A percentile compares a stretch with the other conserved stretches of the same genome.
These are phyloP conservation scores for Cnemophilus loriae DNA, from an alignment of 2,113 vertebrate genomes.

Conservation along the genomic window DNA sequence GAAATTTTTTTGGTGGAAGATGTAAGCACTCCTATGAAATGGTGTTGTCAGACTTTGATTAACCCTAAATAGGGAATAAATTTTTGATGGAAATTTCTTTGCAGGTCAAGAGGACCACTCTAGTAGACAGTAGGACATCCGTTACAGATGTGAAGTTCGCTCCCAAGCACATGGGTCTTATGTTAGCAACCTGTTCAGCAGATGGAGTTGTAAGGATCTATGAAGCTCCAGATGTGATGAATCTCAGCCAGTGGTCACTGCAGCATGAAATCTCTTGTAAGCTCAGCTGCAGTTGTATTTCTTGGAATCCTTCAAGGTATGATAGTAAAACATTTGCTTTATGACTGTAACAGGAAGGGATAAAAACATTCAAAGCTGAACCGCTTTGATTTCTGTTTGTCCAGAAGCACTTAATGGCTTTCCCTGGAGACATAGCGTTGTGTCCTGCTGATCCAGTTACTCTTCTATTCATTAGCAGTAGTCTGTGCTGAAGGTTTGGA, in stretches of 20 bases:
- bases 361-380: not conserved
- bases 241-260: slow-evolving; percentile 96
- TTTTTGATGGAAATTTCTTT: not conserved
- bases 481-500: not conserved
- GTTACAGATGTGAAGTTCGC: slow-evolving; percentile 99
- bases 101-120: slow-evolving; percentile 96
- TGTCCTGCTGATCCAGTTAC: not conserved
- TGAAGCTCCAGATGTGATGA: slow-evolving; percentile 97
- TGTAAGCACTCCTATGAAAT: not conserved
- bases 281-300: slow-evolving; percentile 96
- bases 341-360: not conserved
- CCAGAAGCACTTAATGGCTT: not conserved
- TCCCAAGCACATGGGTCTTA: slow-evolving; percentile 97
- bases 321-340: not conserved
- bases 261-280: slow-evolving; percentile 98
- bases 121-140: slow-evolving; percentile 96
- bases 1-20: not conserved
- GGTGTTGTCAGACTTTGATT: not conserved
- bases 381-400: not conserved
- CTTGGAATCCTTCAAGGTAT: slow-evolving; percentile 98
- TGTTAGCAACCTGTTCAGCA: slow-evolving; percentile 95
- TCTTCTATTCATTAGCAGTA: not conserved
- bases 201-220: slow-evolving; percentile 96
- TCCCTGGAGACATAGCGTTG: not conserved
- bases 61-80: not conserved